These are phyloP conservation scores for Cyclura pinguis DNA, from an alignment of 2,797 vertebrate species.

Conservation along the genomic window DNA sequence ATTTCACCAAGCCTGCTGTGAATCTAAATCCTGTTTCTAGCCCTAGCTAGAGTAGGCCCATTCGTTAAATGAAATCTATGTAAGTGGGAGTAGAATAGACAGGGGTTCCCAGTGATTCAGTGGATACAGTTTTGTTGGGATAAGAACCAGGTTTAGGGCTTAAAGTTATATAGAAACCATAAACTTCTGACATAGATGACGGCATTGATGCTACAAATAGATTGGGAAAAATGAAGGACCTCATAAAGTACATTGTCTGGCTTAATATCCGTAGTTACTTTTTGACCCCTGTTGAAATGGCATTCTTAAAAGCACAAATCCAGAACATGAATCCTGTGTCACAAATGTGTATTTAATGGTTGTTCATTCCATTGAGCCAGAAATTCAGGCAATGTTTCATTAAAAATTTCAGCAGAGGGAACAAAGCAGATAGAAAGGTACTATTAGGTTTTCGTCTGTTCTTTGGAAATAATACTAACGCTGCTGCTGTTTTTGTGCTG, in stretches of 20 bases:
- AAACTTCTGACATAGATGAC: background rate
- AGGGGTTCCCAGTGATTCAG: too few relatives aligned
- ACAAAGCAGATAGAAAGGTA: too few relatives aligned
- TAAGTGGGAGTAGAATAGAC: too few relatives aligned
- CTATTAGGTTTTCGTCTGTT: background rate
- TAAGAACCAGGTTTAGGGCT: too few relatives aligned
- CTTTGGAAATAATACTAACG: constrained; percentile 2
- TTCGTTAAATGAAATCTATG: too few relatives aligned
- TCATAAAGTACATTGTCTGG: background rate
- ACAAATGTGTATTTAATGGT: background rate
- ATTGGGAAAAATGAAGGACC: background rate
- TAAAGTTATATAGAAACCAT: background rate
- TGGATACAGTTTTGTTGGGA: too few relatives aligned
- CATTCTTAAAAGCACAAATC: background rate
- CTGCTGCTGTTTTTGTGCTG: constrained; percentile 58
- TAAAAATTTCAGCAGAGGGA: background rate
- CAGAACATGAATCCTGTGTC: background rate
- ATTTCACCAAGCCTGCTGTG: background rate
- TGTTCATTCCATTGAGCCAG: background rate
- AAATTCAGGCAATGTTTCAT: background rate
- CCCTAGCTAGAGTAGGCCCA: too few relatives aligned
- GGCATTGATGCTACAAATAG: background rate
- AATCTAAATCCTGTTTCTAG: background rate
- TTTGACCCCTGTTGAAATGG: background rate
- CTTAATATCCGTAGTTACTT: background rate